phyloP scores from a whole-genome alignment of 1,140 invertebrate species.

The Charaxes varanes region DNA sequence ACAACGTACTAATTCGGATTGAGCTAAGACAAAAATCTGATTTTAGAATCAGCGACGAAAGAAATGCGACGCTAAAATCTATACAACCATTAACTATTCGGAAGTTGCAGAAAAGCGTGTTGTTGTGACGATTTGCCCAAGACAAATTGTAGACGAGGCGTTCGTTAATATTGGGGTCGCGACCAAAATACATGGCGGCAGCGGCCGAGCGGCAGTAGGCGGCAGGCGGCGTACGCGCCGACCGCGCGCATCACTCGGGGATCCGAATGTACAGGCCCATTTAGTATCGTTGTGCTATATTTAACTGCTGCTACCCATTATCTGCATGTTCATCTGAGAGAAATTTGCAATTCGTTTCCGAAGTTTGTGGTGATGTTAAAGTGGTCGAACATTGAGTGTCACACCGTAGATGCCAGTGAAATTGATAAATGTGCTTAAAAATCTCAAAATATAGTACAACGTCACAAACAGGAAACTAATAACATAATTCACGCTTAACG shows the following conservation, averaged over 20 bases:
- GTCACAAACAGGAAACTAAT: slow-evolving; percentile 43
- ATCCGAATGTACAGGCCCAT: slow-evolving; percentile 51
- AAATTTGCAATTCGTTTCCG: slow-evolving; percentile 34
- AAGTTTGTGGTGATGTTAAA: slow-evolving; percentile 45
- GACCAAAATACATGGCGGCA: slow-evolving; percentile 65
- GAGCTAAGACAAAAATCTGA: neutral
- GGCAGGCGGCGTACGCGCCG: slow-evolving; percentile 65
- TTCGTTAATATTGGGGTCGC: slow-evolving; percentile 63
- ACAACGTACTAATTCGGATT: neutral
- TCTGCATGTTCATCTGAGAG: slow-evolving; percentile 53
- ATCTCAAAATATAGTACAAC: slow-evolving; percentile 14
- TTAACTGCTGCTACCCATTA: slow-evolving; percentile 62
- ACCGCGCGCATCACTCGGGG: slow-evolving; percentile 51
- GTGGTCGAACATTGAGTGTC: slow-evolving; percentile 8
- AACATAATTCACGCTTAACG: slow-evolving; percentile 35
- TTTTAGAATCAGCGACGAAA: neutral
- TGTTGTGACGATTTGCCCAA: slow-evolving; percentile 64
- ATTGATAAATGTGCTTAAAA: slow-evolving; percentile 10
- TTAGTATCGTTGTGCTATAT: slow-evolving; percentile 58
- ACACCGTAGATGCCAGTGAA: slow-evolving; percentile 13
- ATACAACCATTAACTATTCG: neutral
- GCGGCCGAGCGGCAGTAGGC: slow-evolving; percentile 54
- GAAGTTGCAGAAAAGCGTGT: slow-evolving; percentile 28
- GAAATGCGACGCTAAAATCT: neutral
- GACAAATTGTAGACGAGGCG: slow-evolving; percentile 68